Conservation (phyloP, 1,140 invertebrate genomes). For the Dinothrombium tinctorium region DNA sequence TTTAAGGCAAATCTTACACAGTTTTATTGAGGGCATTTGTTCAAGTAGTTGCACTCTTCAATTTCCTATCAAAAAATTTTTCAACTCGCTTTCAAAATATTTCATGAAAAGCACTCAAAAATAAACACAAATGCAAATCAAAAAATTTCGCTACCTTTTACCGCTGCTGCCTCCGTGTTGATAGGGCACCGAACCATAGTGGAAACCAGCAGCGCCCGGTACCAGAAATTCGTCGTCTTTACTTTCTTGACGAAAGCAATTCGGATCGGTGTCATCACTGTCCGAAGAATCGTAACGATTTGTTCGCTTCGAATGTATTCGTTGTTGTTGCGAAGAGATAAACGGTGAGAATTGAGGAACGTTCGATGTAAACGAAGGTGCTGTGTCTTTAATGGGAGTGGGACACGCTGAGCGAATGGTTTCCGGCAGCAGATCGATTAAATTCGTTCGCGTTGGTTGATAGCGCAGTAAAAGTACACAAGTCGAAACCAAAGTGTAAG, state of each 20-base stretch:
- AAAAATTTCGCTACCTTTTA: constrained; percentile 1
- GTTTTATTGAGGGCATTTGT: no score
- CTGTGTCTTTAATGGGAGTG: constrained; percentile 13
- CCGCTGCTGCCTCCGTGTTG: constrained; percentile 11
- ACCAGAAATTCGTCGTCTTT: constrained; percentile 12
- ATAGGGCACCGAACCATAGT: constrained; percentile 12
- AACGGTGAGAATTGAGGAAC: background rate
- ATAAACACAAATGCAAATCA: no score
- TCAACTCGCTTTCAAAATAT: background rate
- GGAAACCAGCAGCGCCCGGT: constrained; percentile 5
- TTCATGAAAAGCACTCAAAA: no score
- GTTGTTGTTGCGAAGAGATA: constrained; percentile 8
- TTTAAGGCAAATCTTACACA: no score
- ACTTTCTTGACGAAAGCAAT: constrained; percentile 9
- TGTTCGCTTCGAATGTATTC: constrained; percentile 11
- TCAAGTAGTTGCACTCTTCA: no score
- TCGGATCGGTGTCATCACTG: constrained; percentile 12
- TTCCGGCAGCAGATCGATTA: constrained; percentile 60
- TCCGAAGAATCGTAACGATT: constrained; percentile 15
- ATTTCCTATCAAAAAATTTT: no score
- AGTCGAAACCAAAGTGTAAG: constrained; percentile 45
- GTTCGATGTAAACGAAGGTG: background rate
- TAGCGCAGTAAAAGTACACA: constrained; percentile 31
- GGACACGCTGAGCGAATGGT: constrained; percentile 20
- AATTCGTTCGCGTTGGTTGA: constrained; percentile 51